phyloP scores from a whole-genome alignment of 2,113 vertebrate genomes.

The Bos indicus region DNA sequence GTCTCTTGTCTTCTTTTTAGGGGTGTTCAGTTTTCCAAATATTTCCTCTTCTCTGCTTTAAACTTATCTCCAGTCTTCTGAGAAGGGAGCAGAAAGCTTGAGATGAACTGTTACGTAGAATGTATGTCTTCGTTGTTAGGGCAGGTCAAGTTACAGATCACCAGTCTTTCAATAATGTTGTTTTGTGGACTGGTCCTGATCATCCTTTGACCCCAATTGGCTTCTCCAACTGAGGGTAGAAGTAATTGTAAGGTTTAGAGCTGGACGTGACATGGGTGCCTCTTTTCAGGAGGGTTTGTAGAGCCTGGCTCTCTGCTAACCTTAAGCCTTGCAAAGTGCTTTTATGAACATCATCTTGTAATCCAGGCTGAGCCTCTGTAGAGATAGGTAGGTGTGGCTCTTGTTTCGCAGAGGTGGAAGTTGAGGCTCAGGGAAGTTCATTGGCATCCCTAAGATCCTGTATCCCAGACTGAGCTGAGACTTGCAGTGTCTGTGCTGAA shows the following conservation, averaged over 20 bases:
- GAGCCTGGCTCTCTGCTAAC: not conserved
- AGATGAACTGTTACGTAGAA: not conserved
- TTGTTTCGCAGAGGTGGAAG: not conserved
- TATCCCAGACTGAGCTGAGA: not conserved
- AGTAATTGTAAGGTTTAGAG: not conserved
- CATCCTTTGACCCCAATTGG: not conserved
- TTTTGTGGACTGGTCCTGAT: conserved; percentile 2
- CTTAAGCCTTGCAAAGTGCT: not conserved
- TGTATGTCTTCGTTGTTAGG: not conserved
- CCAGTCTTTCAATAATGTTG: not conserved
- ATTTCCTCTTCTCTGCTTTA: not conserved
- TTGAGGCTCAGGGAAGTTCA: not conserved
- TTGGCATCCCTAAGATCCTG: not conserved
- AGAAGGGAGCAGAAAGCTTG: not conserved
- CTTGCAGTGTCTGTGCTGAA: not conserved
- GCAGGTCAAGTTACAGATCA: not conserved
- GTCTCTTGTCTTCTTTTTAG: not conserved
- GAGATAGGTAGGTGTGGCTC: not conserved
- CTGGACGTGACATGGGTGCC: not conserved
- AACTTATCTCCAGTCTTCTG: not conserved
- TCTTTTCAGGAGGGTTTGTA: not conserved
- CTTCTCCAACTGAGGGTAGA: not conserved
- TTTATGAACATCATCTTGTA: not conserved
- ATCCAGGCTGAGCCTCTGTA: not conserved
- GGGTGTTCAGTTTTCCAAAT: not conserved